Conservation (phyloP, 2,113 vertebrate species). For the Colistium nudipinnis region DNA sequence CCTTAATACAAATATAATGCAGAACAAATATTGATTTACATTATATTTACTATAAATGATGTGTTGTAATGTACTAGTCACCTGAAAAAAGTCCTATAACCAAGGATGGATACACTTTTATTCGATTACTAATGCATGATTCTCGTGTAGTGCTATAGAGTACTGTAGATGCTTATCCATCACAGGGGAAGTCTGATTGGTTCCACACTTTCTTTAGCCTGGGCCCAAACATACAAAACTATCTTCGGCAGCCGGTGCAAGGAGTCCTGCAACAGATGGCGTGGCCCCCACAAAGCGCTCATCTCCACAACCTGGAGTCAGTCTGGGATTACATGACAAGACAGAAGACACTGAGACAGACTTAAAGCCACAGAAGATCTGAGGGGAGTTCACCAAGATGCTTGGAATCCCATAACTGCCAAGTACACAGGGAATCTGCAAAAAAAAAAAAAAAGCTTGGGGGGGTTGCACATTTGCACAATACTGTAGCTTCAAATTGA, state of each 20-base stretch:
- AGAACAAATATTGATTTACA: neutral
- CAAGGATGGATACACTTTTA: neutral
- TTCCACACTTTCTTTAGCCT: neutral
- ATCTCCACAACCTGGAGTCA: slow-evolving; percentile 43
- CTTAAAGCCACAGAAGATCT: slow-evolving; percentile 23
- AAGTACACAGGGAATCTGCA: neutral
- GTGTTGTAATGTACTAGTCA: too few relatives aligned
- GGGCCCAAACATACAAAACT: neutral
- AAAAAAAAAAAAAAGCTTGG: too few relatives aligned
- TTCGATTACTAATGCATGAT: neutral
- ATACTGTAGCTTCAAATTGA: neutral
- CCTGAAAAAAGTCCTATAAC: neutral
- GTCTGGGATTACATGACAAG: slow-evolving; percentile 48
- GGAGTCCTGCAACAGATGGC: slow-evolving; percentile 52
- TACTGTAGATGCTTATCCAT: neutral
- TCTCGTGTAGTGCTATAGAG: neutral
- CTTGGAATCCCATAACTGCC: neutral
- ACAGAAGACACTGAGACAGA: slow-evolving; percentile 19
- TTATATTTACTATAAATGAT: too few relatives aligned
- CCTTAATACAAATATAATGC: neutral
- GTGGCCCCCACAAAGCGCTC: slow-evolving; percentile 14
- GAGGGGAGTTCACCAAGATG: neutral
- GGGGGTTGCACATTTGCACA: neutral
- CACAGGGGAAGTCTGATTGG: neutral
- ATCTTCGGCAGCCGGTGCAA: slow-evolving; percentile 27